phyloP scores from a whole-genome alignment of 2,888 invertebrate genomes.

The Lacanobia oleracea region DNA sequence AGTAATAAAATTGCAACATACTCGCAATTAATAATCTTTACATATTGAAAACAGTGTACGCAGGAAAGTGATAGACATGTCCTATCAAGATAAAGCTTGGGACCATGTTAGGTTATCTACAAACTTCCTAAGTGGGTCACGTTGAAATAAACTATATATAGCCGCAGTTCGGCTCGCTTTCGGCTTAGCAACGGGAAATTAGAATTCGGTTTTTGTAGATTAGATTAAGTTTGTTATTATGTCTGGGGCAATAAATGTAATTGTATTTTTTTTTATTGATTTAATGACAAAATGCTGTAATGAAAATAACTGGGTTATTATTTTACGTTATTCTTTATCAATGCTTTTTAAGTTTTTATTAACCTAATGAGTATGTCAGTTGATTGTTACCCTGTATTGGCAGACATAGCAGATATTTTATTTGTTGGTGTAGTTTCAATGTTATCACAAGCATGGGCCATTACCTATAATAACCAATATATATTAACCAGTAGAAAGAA shows the following conservation, averaged over 20 bases:
- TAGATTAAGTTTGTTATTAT: slow-evolving; percentile 39
- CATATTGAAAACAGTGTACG: slow-evolving; percentile 30
- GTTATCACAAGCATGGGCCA: not conserved
- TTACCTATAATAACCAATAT: not conserved
- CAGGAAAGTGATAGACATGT: slow-evolving; percentile 70
- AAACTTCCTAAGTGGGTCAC: slow-evolving; percentile 61
- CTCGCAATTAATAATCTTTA: slow-evolving; percentile 18
- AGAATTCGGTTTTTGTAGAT: slow-evolving; percentile 44
- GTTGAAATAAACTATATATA: slow-evolving; percentile 64
- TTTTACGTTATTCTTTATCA: not conserved
- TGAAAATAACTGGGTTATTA: not conserved
- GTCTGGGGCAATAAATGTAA: slow-evolving; percentile 4
- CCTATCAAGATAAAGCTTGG: slow-evolving; percentile 68
- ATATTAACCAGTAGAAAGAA: not conserved
- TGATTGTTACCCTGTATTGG: too few relatives aligned
- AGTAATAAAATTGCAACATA: not conserved
- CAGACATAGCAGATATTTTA: not conserved
- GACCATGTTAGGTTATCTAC: slow-evolving; percentile 69
- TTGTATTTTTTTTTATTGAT: slow-evolving; percentile 8
- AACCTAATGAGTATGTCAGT: not conserved
- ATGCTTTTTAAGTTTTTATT: not conserved
- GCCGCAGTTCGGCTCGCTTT: slow-evolving; percentile 45
- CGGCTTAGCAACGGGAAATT: slow-evolving; percentile 56
- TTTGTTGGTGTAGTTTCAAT: not conserved
- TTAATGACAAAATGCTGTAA: slow-evolving; percentile 6